Percentiles rank a stretch among this genome's conserved stretches.
phyloP scores from a whole-genome alignment of 1,140 invertebrate genomes.

The Micrasema minimum region DNA sequence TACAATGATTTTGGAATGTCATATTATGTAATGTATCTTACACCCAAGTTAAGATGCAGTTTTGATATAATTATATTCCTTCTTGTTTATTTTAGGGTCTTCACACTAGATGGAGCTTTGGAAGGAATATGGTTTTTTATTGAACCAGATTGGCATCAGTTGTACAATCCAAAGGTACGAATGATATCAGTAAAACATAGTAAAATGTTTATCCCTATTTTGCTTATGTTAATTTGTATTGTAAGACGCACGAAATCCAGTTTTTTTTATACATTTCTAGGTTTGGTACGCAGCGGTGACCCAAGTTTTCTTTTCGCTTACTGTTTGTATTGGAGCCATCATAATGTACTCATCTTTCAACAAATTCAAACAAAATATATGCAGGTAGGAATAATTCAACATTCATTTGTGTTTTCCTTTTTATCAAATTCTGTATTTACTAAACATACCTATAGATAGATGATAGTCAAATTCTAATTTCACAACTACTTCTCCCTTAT shows the following conservation, averaged over 20 bases:
- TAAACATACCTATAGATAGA: too few relatives aligned
- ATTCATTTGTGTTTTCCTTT: neutral
- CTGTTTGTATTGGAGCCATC: slow-evolving; percentile 81
- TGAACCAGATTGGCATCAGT: slow-evolving; percentile 74
- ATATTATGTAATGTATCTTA: too few relatives aligned
- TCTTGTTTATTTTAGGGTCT: slow-evolving; percentile 64
- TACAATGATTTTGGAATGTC: too few relatives aligned
- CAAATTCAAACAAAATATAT: slow-evolving; percentile 83
- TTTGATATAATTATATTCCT: too few relatives aligned
- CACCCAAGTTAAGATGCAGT: too few relatives aligned
- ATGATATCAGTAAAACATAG: neutral
- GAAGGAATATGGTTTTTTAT: slow-evolving; percentile 83
- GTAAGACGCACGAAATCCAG: too few relatives aligned
- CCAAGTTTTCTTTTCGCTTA: slow-evolving; percentile 82
- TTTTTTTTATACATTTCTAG: slow-evolving; percentile 52
- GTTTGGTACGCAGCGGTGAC: slow-evolving; percentile 83
- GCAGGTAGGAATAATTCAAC: slow-evolving; percentile 80
- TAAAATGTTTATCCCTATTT: too few relatives aligned
- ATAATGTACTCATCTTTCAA: slow-evolving; percentile 88
- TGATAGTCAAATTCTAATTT: too few relatives aligned
- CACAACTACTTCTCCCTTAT: too few relatives aligned
- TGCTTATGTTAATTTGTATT: neutral
- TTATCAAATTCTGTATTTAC: neutral
- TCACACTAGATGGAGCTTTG: slow-evolving; percentile 79
- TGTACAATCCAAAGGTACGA: slow-evolving; percentile 72